Base-by-base conservation (phyloP, 2,113 vertebrate species). In the Sinocyclocheilus maitianheensis region DNA sequence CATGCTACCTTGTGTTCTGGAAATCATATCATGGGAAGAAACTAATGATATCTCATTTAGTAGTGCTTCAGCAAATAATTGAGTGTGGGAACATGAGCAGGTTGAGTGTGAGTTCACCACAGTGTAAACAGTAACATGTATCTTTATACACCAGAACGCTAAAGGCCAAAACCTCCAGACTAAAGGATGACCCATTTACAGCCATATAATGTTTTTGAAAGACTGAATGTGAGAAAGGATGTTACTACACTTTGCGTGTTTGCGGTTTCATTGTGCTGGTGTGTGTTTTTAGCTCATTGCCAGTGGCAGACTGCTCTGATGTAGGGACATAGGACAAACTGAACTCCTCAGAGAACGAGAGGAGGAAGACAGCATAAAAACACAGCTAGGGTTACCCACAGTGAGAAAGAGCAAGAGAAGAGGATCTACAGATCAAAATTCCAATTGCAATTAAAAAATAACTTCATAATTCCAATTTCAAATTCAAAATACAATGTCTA, bases 151-250 rank as follows among this genome's bases (percentile, higher is more conserved):
- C 18, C 48, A 71, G 22, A 55, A 24, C n/a, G 22, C 76, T 40
- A 22, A 26, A 30, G 67, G 40, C 40, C 46, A 81, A 22, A 77
- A 74, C 76, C 60, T 74, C 11, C 43, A 40, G 48, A 77, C 58
- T 84, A 62, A 71, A 74, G 58, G 40, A 63, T 75, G 81, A 78
- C 63, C 81, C 37, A 78, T 63, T 87, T 78, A 75, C 34, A 12
- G 26, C 58, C 55, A 80, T 16, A 22, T 43, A 26, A 69, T 48
- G 46, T 37, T 81, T 74, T 69, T 81, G 24, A 26, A 65, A 65
- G 14, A 81, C 60, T n/a, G 6, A 12, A 48, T 81, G 22, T 65
- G n/a, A 26, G 37, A 65, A 46, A 24, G n/a, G 60, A 65, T 48
- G 78, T 10, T 81, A 3, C 14, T 65, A 26, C 4, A 14, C 37